Evolutionary conservation across 2,888 invertebrate genomes (phyloP).

Genomic region (Drosophila algonquin): DNA sequence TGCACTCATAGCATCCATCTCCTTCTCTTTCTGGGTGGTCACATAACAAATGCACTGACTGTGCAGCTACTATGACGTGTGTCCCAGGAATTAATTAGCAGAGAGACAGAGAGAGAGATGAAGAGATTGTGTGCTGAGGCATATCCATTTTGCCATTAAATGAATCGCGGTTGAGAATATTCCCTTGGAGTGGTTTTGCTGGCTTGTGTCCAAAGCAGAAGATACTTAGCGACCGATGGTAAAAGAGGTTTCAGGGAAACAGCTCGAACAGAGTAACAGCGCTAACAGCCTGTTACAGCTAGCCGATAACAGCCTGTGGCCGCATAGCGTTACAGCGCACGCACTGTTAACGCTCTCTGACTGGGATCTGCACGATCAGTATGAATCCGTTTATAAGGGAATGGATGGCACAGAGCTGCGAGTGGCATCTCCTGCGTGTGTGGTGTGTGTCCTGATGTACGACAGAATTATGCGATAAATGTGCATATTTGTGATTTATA

Average conservation of each 20-base stretch:
- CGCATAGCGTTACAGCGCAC: too few species aligned
- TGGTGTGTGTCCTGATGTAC: slow-evolving; percentile 45
- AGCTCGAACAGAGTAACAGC: background rate
- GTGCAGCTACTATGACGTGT: background rate
- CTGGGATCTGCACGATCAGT: too few species aligned
- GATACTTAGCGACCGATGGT: too few species aligned
- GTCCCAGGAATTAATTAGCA: background rate
- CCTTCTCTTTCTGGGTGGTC: background rate
- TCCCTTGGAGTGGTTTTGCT: background rate
- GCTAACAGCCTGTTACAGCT: background rate
- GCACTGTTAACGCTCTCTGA: too few species aligned
- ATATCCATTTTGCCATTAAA: too few species aligned
- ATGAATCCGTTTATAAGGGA: background rate
- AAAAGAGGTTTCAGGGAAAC: too few species aligned
- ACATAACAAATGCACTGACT: background rate
- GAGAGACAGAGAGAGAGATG: background rate
- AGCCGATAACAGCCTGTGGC: too few species aligned
- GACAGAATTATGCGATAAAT: slow-evolving; percentile 61
- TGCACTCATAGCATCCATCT: background rate
- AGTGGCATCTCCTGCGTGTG: slow-evolving; percentile 7
- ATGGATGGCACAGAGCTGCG: background rate
- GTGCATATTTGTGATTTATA: slow-evolving; percentile 59
- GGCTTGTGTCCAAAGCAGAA: too few species aligned
- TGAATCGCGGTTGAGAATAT: background rate
- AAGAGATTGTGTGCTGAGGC: too few species aligned